Base-by-base conservation (phyloP, 2,888 invertebrate genomes). In the Drosophila suboccidentalis region DNA sequence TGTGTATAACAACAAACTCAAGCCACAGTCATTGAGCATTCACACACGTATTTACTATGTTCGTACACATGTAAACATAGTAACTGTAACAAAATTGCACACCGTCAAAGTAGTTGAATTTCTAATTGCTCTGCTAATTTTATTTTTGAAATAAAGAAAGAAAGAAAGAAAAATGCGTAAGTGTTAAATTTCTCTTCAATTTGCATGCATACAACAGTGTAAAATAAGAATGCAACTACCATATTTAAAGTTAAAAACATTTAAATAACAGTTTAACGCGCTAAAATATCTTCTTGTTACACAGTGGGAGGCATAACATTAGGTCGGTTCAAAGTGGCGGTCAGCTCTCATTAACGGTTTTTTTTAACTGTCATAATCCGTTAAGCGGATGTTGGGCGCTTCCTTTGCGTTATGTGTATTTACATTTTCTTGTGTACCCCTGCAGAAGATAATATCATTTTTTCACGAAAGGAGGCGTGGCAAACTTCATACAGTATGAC, bases 111-210 rank as follows among this genome's bases (percentile, higher is more conserved):
- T 6, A 36, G 26, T 43, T 29, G 26, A 34, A 32, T n/a, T 41
- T 36, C 38, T 70, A 22, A 15, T 61, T 26, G 29, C 11, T 49
- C 34, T 57, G 6, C 34, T 57, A 6, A 11, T 22, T 38, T 59
- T 34, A 36, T 38, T 41, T 11, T 67, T 17, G 13, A 41, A 34
- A 11, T 38, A 26, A 47, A 61, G 3, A 19, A 13, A n/a, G n/a
- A n/a, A n/a, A n/a, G n/a, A 47, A 57, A 53, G 5, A 36, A 77
- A 64, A 59, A 76, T 76, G 75, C 74, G 75, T 76, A 77, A 76
- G 75, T 76, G 39, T 54, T 54, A 9, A 36, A 22, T 38, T 51
- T 17, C 10, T 55, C 8, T 43, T 72, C 4, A 44, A 49, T 39
- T 29, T 41, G 49, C n/a, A 59, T 55, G 38, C 4, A 46, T 22